These are phyloP conservation scores for Stichodactyla helianthus DNA, from an alignment of 64 coral and sea anemone species.

Conservation along the genomic window DNA sequence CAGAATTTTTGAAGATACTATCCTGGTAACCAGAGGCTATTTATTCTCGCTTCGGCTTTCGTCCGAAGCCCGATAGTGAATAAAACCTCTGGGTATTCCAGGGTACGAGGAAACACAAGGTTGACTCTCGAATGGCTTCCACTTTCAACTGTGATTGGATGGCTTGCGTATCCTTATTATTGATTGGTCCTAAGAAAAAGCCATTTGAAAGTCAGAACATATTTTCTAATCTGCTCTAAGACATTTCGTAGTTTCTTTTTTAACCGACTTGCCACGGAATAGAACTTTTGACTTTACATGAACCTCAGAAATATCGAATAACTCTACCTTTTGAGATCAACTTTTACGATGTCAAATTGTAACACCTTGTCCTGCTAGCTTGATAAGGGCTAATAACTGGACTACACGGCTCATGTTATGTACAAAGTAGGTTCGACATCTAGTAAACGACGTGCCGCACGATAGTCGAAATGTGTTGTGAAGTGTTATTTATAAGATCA, in stretches of 20 bases:
- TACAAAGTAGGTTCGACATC: not conserved
- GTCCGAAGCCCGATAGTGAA: too few species aligned
- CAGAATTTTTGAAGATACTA: not conserved
- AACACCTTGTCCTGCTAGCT: not conserved
- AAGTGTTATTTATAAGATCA: too few species aligned
- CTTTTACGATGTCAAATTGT: constrained; percentile 11
- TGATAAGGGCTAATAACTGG: not conserved
- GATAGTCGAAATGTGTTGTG: too few species aligned
- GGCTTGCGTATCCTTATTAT: not conserved
- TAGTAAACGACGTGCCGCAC: too few species aligned
- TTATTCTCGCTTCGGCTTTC: too few species aligned
- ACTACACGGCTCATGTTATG: not conserved
- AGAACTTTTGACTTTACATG: not conserved
- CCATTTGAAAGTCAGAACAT: not conserved
- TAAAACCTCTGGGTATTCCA: too few species aligned
- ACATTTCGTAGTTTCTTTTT: not conserved
- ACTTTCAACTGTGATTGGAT: not conserved
- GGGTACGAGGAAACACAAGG: not conserved
- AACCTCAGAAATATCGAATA: not conserved
- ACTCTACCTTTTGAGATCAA: constrained; percentile 11
- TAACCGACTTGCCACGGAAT: not conserved
- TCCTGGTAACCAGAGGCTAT: too few species aligned
- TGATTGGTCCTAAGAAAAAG: not conserved
- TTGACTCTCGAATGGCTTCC: not conserved
- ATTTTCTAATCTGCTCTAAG: not conserved